These are phyloP conservation scores for Chinchilla lanigera DNA, from an alignment of 2,113 vertebrate species.

Conservation along the genomic window DNA sequence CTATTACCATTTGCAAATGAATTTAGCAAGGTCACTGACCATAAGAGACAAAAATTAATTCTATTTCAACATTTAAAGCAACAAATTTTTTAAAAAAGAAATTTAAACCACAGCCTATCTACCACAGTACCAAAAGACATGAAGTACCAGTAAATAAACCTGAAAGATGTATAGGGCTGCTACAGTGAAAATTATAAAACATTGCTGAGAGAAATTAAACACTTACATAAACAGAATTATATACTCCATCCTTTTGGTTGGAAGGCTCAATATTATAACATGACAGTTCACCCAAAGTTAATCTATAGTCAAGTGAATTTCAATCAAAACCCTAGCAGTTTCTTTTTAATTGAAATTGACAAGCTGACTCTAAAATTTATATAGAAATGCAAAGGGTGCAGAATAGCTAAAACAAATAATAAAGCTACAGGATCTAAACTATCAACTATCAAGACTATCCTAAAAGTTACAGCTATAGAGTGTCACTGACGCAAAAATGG, in stretches of 20 bases:
- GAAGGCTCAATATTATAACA: background rate
- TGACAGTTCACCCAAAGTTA: background rate
- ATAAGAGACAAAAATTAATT: background rate
- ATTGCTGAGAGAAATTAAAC: conserved; percentile 19
- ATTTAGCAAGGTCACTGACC: background rate
- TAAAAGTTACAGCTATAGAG: background rate
- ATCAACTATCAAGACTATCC: background rate
- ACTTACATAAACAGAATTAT: background rate
- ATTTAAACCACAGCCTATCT: background rate
- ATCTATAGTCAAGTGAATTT: conserved; percentile 14
- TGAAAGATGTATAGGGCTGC: background rate
- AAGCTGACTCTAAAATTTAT: conserved; percentile 30
- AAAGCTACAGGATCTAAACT: background rate
- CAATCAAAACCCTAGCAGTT: background rate
- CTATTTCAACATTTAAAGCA: conserved; percentile 4
- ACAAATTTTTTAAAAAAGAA: background rate
- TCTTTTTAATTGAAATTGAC: conserved; percentile 36
- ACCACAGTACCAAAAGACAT: background rate
- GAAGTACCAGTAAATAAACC: background rate
- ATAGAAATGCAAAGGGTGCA: background rate
- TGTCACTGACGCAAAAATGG: background rate
- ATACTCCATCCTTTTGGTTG: background rate
- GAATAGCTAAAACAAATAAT: background rate
- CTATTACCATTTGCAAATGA: background rate
- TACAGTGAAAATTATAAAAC: conserved; percentile 6